Conservation (phyloP, 2,113 vertebrate genomes). For the Paramormyrops kingsleyae region DNA sequence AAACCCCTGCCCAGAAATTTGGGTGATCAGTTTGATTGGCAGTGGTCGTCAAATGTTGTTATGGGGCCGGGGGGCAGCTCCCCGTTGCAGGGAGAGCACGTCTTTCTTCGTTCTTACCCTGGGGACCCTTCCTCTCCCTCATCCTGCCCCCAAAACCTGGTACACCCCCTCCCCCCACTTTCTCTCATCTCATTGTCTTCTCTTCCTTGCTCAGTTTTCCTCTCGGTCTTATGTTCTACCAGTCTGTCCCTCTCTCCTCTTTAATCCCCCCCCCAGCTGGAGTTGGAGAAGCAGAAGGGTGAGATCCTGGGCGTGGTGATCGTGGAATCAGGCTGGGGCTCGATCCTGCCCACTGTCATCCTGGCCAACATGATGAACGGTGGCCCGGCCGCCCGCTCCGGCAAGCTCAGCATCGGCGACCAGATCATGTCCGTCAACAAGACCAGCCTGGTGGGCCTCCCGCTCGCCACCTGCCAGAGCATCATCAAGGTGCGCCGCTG, state of each 20-base stretch:
- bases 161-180: not conserved
- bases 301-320: constrained; percentile 97
- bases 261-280: constrained; percentile 63
- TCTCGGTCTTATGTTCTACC: not conserved
- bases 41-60: not conserved
- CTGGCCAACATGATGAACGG: constrained; percentile 98
- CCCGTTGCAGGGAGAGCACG: not conserved
- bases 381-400: constrained; percentile 86
- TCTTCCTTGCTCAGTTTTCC: not conserved
- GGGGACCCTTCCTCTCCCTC: not conserved
- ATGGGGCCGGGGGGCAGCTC: not conserved
- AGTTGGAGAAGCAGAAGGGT: constrained; percentile 92
- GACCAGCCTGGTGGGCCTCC: constrained; percentile 94
- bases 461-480: constrained; percentile 94
- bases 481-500: constrained; percentile 73
- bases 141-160: not conserved
- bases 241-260: not conserved
- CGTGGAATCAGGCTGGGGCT: constrained; percentile 97
- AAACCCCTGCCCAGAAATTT: not conserved
- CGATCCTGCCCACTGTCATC: constrained; percentile 95
- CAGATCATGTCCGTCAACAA: constrained; percentile 99
- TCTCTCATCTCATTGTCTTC: not conserved
- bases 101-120: not conserved
- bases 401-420: constrained; percentile 97
- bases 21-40: not conserved